phyloP scores from a whole-genome alignment of 2,113 vertebrate species.

The Archilochus colubris region DNA sequence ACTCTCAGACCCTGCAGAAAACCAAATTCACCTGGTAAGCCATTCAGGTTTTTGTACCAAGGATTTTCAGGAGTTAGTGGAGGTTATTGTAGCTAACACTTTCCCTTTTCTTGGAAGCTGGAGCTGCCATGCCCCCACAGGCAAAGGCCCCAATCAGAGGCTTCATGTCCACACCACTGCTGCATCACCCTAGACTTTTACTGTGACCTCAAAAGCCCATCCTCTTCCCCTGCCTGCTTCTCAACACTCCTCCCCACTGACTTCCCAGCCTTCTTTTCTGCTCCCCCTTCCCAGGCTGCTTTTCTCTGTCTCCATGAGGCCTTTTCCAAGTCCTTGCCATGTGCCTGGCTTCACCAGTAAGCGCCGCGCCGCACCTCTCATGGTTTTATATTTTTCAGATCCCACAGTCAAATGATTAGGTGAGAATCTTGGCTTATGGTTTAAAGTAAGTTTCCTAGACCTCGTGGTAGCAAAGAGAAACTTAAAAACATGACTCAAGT shows the following conservation, averaged over 20 bases:
- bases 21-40: not conserved
- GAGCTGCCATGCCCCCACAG: not conserved
- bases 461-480: slow-evolving; percentile 52
- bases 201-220: rapidly evolving
- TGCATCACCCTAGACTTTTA: not conserved
- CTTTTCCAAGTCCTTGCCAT: slow-evolving; percentile 14
- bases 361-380: not conserved
- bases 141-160: not conserved
- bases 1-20: not conserved
- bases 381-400: slow-evolving; percentile 52
- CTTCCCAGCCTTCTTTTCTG: not conserved
- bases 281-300: not conserved
- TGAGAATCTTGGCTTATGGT: slow-evolving; percentile 56
- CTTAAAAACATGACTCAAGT: slow-evolving; percentile 50
- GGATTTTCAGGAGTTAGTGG: not conserved
- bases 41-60: not conserved
- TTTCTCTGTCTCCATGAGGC: not conserved
- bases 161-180: not conserved
- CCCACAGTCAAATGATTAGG: slow-evolving; percentile 58
- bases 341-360: slow-evolving; percentile 10
- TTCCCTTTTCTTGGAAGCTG: not conserved
- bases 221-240: not conserved
- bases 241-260: not conserved
- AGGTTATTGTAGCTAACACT: not conserved
- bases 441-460: slow-evolving; percentile 61